phyloP scores from a whole-genome alignment of 2,888 invertebrate genomes.

The Ditylenchus weischeri region DNA sequence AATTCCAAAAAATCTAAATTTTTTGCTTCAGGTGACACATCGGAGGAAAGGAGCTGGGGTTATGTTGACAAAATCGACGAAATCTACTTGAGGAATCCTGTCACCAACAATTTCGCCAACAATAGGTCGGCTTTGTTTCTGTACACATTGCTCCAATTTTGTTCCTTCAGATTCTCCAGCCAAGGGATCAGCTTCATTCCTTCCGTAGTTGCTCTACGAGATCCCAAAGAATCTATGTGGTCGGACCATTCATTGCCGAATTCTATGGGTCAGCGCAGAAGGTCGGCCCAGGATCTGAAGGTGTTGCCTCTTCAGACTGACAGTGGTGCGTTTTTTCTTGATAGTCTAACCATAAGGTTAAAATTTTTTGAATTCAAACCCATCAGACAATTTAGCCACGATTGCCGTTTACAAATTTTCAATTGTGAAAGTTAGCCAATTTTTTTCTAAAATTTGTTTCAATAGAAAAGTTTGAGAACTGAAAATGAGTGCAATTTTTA shows the following conservation, averaged over 20 bases:
- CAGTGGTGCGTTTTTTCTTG: background rate
- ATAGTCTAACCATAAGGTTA: background rate
- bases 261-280: background rate
- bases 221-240: background rate
- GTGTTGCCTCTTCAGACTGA: background rate
- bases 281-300: background rate
- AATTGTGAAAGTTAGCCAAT: no score
- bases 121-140: background rate
- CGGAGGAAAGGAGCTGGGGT: conserved; percentile 72
- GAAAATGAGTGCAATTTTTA: no score
- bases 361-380: no score
- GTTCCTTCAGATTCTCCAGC: background rate
- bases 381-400: no score
- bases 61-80: conserved; percentile 73
- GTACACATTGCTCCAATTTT: background rate
- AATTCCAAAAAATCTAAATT: no score
- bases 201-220: background rate
- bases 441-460: background rate
- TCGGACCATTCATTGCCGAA: background rate
- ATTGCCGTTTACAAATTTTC: no score
- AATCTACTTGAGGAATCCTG: conserved; percentile 53
- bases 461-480: no score
- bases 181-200: background rate
- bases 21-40: conserved; percentile 30
- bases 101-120: conserved; percentile 17